Percentiles rank a stretch among this genome's conserved stretches.
Evolutionary conservation across 2,113 vertebrate species (phyloP).

Genomic region (Solea solea): DNA sequence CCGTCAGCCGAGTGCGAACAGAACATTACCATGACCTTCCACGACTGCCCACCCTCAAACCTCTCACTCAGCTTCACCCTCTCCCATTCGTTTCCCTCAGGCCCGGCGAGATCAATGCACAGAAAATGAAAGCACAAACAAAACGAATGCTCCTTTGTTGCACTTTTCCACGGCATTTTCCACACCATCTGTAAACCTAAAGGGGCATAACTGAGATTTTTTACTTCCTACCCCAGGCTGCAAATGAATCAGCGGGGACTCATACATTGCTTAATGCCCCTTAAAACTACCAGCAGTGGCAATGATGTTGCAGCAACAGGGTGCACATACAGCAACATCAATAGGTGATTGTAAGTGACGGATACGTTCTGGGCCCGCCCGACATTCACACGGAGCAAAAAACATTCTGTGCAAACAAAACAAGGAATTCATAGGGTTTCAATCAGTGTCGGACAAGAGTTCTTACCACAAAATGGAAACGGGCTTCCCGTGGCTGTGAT

Average conservation of each 20-base stretch:
- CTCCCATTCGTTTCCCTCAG: slow-evolving; percentile 26
- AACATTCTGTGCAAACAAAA: slow-evolving; percentile 2
- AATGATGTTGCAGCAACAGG: slow-evolving; percentile 36
- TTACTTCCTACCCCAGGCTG: background rate
- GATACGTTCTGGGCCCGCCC: slow-evolving; percentile 13
- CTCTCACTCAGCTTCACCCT: slow-evolving; percentile 34
- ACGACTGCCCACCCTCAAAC: slow-evolving; percentile 5
- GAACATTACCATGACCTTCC: slow-evolving; percentile 5
- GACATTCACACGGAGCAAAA: slow-evolving; percentile 36
- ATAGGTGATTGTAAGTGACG: slow-evolving; percentile 37
- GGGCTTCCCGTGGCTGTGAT: slow-evolving; percentile 1
- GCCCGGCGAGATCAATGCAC: slow-evolving; percentile 45
- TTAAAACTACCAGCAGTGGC: slow-evolving; percentile 43
- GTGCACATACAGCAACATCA: slow-evolving; percentile 23
- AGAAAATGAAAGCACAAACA: slow-evolving; percentile 50
- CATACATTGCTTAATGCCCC: slow-evolving; percentile 44
- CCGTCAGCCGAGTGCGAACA: slow-evolving; percentile 18
- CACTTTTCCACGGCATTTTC: slow-evolving; percentile 29
- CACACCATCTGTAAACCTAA: slow-evolving; percentile 46
- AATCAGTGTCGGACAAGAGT: background rate
- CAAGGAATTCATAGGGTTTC: background rate
- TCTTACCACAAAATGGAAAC: background rate
- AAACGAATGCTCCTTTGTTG: slow-evolving; percentile 29
- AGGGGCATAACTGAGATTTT: slow-evolving; percentile 40
- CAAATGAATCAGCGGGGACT: slow-evolving; percentile 51